A percentile compares a stretch with the other conserved stretches of the same genome.
These are phyloP conservation scores for Triplophysa tibetana DNA, from an alignment of 2,113 vertebrate genomes.

Conservation along the genomic window DNA sequence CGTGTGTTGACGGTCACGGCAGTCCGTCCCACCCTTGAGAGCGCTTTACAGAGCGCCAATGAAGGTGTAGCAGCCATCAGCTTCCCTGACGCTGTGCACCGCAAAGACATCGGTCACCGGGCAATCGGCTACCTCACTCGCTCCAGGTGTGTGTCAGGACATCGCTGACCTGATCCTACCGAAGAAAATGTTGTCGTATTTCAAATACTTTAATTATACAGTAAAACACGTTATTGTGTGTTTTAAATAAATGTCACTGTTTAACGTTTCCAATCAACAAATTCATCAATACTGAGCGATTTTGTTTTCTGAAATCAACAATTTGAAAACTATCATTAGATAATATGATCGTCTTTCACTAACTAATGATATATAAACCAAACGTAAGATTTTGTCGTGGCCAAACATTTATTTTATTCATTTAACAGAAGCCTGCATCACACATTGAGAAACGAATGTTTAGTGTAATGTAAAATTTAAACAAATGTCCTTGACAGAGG, in stretches of 20 bases:
- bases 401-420: too few relatives aligned
- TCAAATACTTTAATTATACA: too few relatives aligned
- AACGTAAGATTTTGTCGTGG: too few relatives aligned
- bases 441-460: too few relatives aligned
- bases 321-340: too few relatives aligned
- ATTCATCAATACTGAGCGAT: background rate
- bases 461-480: too few relatives aligned
- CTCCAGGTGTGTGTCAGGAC: constrained; percentile 80
- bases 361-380: too few relatives aligned
- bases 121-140: constrained; percentile 83
- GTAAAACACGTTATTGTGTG: background rate
- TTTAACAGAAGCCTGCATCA: too few relatives aligned
- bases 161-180: background rate
- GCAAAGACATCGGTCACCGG: constrained; percentile 84
- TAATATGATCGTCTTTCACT: too few relatives aligned
- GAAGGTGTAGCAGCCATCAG: constrained; percentile 75
- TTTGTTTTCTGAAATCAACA: background rate
- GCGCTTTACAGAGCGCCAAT: constrained; percentile 81
- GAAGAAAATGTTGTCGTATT: too few relatives aligned
- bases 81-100: constrained; percentile 84
- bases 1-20: constrained; percentile 89
- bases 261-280: background rate
- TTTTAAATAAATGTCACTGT: background rate
- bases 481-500: too few relatives aligned
- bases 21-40: constrained; percentile 71